phyloP scores from a whole-genome alignment of 2,113 vertebrate species.

The Coreoperca whiteheadi region DNA sequence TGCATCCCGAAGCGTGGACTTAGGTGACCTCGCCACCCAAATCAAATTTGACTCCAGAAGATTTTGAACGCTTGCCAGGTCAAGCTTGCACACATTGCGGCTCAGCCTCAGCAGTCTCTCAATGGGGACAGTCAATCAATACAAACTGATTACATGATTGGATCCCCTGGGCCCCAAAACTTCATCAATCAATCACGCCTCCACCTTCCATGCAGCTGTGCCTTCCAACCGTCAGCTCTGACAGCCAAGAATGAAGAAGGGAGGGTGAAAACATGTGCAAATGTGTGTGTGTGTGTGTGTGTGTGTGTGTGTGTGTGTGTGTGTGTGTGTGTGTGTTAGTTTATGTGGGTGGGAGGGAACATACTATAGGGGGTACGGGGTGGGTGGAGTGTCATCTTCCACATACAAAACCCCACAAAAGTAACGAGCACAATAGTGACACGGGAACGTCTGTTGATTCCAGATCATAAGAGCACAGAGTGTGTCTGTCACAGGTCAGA shows the following conservation, averaged over 20 bases:
- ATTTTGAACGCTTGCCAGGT: conserved; percentile 64
- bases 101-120: conserved; percentile 63
- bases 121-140: conserved; percentile 78
- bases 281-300: conserved; percentile 1
- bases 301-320: conserved; percentile 3
- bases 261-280: conserved; percentile 24
- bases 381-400: conserved; percentile 17
- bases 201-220: conserved; percentile 71
- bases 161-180: conserved; percentile 76
- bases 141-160: conserved; percentile 82
- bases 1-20: conserved; percentile 42
- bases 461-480: conserved; percentile 33
- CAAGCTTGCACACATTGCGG: conserved; percentile 43
- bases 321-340: not conserved
- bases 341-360: not conserved
- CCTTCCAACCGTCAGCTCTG: conserved; percentile 44
- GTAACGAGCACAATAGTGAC: conserved; percentile 21
- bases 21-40: conserved; percentile 34
- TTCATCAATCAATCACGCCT: conserved; percentile 79
- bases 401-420: conserved; percentile 13
- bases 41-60: conserved; percentile 64
- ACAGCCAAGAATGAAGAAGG: conserved; percentile 49
- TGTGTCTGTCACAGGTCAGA: conserved; percentile 26
- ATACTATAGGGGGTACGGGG: not conserved
- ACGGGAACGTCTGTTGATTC: conserved; percentile 21